Evolutionary conservation across 2,113 vertebrate species (phyloP).

Genomic region (Xenus cinereus): DNA sequence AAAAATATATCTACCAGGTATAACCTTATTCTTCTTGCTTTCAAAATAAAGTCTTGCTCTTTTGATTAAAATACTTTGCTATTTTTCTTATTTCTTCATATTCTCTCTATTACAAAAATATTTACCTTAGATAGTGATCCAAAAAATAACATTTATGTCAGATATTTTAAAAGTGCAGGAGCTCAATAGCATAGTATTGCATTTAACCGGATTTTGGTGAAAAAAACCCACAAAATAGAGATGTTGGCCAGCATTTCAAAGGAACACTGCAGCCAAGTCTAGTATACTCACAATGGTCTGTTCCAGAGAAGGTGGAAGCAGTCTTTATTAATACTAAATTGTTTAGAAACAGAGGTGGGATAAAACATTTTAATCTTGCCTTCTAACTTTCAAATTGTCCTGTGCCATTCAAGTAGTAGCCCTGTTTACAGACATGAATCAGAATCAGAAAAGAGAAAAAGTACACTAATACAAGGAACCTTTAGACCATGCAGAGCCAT

Average conservation of each 20-base stretch:
- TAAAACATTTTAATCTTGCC: neutral
- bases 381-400: neutral
- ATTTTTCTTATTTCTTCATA: neutral
- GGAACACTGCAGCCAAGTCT: neutral
- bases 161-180: neutral
- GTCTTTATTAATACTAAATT: neutral
- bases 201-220: neutral
- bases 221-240: neutral
- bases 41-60: neutral
- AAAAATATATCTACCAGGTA: neutral
- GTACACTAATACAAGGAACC: neutral
- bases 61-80: neutral
- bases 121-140: neutral
- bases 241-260: neutral
- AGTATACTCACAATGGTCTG: neutral
- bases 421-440: neutral
- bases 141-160: neutral
- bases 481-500: neutral
- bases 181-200: neutral
- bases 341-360: neutral
- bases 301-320: neutral
- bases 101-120: neutral
- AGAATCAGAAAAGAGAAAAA: neutral
- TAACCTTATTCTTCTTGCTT: neutral
- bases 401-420: neutral